phyloP scores from a whole-genome alignment of 2,797 vertebrate species.

The Triplophysa bombifrons region DNA sequence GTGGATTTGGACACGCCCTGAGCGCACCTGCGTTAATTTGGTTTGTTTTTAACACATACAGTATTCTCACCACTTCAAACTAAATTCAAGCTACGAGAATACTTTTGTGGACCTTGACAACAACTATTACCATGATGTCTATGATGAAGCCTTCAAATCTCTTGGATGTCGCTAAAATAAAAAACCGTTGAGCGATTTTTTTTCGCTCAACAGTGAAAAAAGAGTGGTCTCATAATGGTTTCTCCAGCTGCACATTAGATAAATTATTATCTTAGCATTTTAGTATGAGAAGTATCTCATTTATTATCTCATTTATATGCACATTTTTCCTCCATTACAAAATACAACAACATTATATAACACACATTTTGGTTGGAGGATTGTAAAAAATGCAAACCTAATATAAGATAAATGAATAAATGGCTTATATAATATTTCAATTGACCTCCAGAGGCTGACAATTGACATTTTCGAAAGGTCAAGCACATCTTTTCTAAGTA shows the following conservation, averaged over 20 bases:
- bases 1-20: no score
- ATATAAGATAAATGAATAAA: background rate
- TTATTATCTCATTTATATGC: background rate
- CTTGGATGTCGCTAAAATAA: no score
- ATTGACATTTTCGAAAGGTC: background rate
- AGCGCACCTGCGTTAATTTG: no score
- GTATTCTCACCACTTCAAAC: no score
- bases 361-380: background rate
- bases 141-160: no score
- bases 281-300: background rate
- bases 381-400: background rate
- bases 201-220: no score
- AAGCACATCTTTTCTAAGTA: background rate
- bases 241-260: background rate
- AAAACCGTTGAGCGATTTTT: no score
- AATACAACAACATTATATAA: background rate
- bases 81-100: no score
- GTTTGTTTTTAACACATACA: no score
- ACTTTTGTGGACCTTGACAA: no score
- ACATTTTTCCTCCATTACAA: background rate
- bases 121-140: no score
- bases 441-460: background rate
- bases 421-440: background rate
- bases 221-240: background rate
- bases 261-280: background rate